These are phyloP conservation scores for Betta splendens DNA, from an alignment of 2,797 vertebrate genomes.

Conservation along the genomic window DNA sequence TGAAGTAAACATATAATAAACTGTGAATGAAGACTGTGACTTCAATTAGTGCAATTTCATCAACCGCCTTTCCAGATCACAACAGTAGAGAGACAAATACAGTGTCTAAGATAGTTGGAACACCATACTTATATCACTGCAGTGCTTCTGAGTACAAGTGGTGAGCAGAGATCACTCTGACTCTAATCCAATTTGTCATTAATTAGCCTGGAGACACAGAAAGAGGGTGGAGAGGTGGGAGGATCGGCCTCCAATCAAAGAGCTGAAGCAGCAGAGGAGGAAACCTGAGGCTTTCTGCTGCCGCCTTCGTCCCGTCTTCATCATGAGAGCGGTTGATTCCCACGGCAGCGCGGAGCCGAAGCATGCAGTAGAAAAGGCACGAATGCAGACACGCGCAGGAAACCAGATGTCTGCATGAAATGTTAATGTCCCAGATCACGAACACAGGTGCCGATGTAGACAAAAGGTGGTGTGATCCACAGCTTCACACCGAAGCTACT, in stretches of 20 bases:
- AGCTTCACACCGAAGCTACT: constrained; percentile 16
- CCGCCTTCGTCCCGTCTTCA: background rate
- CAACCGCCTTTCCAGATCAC: constrained; percentile 2
- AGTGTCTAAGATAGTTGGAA: constrained; percentile 6
- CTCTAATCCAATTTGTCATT: constrained; percentile 45
- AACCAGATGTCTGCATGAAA: constrained; percentile 63
- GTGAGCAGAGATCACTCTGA: constrained; percentile 30
- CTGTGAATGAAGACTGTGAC: too few relatives aligned
- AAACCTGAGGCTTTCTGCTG: constrained; percentile 15
- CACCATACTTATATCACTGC: constrained; percentile 14
- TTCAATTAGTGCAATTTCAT: constrained; percentile 14
- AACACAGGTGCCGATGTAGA: constrained; percentile 38
- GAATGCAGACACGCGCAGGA: constrained; percentile 3
- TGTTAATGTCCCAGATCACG: constrained; percentile 53
- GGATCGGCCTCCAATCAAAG: constrained; percentile 21
- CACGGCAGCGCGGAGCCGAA: constrained; percentile 42
- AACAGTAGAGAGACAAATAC: constrained; percentile 3
- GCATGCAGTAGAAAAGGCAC: constrained; percentile 4
- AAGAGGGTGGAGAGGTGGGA: constrained; percentile 20
- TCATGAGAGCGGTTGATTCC: too few relatives aligned
- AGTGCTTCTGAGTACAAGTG: constrained; percentile 9
- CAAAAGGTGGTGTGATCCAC: constrained; percentile 30
- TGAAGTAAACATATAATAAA: too few relatives aligned
- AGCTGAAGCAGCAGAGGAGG: constrained; percentile 19
- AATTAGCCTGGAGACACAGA: constrained; percentile 32